A percentile compares a stretch with the other conserved stretches of the same genome.
Conservation (phyloP, 1,140 invertebrate genomes). For the Andrena cerasifolii region DNA sequence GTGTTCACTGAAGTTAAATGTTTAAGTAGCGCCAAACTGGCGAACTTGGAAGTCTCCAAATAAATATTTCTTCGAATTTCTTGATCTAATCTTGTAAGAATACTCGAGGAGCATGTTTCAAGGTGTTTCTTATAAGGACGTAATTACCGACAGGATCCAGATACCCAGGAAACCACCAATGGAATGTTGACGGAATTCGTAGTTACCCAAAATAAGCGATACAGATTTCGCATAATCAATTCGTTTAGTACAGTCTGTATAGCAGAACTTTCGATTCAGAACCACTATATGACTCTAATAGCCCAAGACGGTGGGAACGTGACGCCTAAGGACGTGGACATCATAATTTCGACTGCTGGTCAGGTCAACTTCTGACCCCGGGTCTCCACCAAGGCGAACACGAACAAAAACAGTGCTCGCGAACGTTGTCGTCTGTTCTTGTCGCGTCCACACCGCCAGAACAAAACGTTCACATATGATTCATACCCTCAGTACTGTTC, state of each 20-base stretch:
- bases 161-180: constrained; percentile 48
- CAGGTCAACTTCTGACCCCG: not conserved
- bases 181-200: constrained; percentile 47
- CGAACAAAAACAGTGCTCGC: no score
- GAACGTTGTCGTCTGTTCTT: no score
- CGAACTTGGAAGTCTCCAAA: no score
- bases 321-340: constrained; percentile 76
- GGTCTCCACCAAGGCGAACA: no score
- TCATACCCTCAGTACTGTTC: no score
- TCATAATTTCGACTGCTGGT: constrained; percentile 28
- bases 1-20: no score
- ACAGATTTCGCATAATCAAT: constrained; percentile 92
- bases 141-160: constrained; percentile 44
- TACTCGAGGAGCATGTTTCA: not conserved
- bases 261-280: constrained; percentile 89
- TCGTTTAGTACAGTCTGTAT: constrained; percentile 92
- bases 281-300: constrained; percentile 89
- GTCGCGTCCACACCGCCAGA: no score
- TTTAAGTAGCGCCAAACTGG: no score
- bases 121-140: not conserved
- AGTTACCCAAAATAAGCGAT: constrained; percentile 85
- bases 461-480: no score
- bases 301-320: constrained; percentile 90
- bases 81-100: not conserved
- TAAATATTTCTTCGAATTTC: no score